These are phyloP conservation scores for Zaprionus obscuricornis DNA, from an alignment of 2,888 invertebrate species.

Conservation along the genomic window DNA sequence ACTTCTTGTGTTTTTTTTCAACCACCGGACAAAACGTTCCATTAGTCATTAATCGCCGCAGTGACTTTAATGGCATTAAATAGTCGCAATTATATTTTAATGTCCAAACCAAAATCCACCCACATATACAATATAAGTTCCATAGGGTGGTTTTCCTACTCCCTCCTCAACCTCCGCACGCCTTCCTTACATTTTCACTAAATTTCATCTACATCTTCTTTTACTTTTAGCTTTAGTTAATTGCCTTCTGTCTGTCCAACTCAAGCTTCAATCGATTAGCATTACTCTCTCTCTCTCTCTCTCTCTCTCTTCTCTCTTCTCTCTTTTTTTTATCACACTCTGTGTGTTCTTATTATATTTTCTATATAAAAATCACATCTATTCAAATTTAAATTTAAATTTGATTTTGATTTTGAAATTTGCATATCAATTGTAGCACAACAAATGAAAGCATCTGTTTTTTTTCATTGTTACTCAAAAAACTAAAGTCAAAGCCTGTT, in stretches of 20 bases:
- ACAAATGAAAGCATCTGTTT: slow-evolving; percentile 5
- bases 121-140: slow-evolving; percentile 8
- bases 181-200: too few relatives aligned
- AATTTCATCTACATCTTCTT: too few relatives aligned
- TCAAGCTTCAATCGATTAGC: slow-evolving; percentile 37
- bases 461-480: slow-evolving; percentile 9
- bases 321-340: too few relatives aligned
- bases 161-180: too few relatives aligned
- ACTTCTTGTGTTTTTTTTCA: slow-evolving; percentile 9
- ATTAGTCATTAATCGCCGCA: slow-evolving; percentile 78
- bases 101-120: slow-evolving; percentile 36
- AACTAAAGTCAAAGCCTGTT: too few relatives aligned
- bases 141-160: slow-evolving; percentile 37
- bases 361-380: too few relatives aligned
- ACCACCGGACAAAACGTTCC: slow-evolving; percentile 42
- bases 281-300: slow-evolving; percentile 9
- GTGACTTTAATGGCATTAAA: slow-evolving; percentile 79
- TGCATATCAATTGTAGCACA: slow-evolving; percentile 40
- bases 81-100: slow-evolving; percentile 79
- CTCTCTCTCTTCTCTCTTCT: slow-evolving; percentile 31
- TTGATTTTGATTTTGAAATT: too few relatives aligned
- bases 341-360: background rate
- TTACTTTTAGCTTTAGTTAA: slow-evolving; percentile 51
- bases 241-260: slow-evolving; percentile 40
- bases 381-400: too few relatives aligned